Base-by-base conservation (phyloP, 2,888 invertebrate genomes). In the Laothoe populi region DNA sequence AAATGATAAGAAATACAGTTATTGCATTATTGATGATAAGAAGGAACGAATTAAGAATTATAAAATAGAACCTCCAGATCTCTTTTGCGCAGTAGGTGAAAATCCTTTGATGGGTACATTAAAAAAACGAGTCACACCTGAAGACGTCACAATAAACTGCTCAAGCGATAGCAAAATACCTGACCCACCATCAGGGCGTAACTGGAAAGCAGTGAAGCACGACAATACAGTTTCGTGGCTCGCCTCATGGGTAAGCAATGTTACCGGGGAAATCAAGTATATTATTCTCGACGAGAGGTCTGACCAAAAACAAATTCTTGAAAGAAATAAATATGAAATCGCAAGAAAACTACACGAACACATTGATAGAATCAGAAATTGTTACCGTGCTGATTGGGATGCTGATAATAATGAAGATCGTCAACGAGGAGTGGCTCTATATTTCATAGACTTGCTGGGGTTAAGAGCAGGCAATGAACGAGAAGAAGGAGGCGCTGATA, bases 41-140 rank as follows among this genome's bases (percentile, higher is more conserved):
- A 38, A 38, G 8, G 16, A 49, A 49, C 16, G 11, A 24, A 49
- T 49, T 49, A 31, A 49, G n/a, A 31, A 44, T 10, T 19, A 44
- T 8, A 44, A 44, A 44, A 44, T 19, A 19, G 44, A 44, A 44
- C 44, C 44, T 44, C 44, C 16, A 44, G 44, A 44, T 19, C 19
- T 44, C 7, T 44, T 44, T 44, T 44, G 44, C 8, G 7, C 44
- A 8, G 19, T 19, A 7, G 44, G 44, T 4, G 38, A 38, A 10
- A 38, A 13, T 19, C 19, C 44, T 44, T 19, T 44, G 2, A 44
- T 44, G 44, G 44, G 44, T 19, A 19, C 7, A 19, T 8, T 44
- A 44, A 44, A 44, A 8, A 44, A 44, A 44, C 44, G 44, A 19
- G 16, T 44, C 2, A 19, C 44, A 8, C 44, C 44, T 19, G 19